phyloP scores from a whole-genome alignment of 2,888 invertebrate genomes.

The Pelosia muscerda region DNA sequence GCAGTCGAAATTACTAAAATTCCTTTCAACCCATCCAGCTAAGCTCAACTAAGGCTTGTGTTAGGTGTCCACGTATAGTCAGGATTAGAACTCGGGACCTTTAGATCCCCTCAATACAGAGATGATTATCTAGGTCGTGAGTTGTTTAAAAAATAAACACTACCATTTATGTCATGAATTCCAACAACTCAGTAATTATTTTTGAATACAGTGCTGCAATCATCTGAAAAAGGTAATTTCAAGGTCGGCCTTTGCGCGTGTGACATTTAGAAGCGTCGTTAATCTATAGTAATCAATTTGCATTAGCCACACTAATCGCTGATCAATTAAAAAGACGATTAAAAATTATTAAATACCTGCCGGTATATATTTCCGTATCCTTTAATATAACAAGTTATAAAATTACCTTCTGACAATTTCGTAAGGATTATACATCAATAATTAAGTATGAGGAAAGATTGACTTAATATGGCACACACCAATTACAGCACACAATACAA shows the following conservation, averaged over 20 bases:
- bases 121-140: background rate
- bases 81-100: no score
- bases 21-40: no score
- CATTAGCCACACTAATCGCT: background rate
- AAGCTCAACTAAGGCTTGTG: no score
- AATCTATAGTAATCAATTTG: background rate
- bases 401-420: background rate
- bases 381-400: background rate
- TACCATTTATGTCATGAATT: background rate
- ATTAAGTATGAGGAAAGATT: constrained; percentile 2
- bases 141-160: background rate
- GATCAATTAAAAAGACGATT: background rate
- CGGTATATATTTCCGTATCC: background rate
- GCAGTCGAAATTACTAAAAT: no score
- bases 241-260: background rate
- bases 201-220: background rate
- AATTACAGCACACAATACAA: background rate
- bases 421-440: background rate
- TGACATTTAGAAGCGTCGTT: constrained; percentile 1
- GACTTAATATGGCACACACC: no score
- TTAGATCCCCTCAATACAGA: background rate
- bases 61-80: no score
- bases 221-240: background rate
- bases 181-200: background rate
- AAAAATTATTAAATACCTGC: background rate